Percentiles rank a stretch among this genome's conserved stretches.
These are phyloP conservation scores for Cephus nigrinus DNA, from an alignment of 2,888 invertebrate species.

Conservation along the genomic window DNA sequence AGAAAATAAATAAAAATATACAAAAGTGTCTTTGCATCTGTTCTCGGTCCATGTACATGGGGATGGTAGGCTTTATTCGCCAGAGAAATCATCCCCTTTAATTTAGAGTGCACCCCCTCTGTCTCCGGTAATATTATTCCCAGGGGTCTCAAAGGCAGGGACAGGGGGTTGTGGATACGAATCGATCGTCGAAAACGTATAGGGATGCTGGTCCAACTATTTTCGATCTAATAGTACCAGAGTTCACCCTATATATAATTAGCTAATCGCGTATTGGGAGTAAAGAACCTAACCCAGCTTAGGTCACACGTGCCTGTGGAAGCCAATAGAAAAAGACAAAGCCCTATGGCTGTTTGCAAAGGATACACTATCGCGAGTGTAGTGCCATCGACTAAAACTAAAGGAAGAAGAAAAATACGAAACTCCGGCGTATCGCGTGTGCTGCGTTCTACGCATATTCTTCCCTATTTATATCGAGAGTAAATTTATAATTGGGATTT, in stretches of 20 bases:
- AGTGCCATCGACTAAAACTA: neutral
- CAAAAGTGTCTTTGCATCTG: neutral
- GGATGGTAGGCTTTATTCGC: neutral
- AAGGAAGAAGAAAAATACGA: neutral
- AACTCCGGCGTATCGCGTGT: neutral
- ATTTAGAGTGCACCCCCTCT: neutral
- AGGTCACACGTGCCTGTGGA: neutral
- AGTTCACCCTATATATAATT: neutral
- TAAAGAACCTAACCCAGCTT: neutral
- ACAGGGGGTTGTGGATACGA: neutral
- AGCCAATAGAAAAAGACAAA: neutral
- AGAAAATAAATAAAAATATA: neutral
- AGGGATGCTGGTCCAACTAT: neutral
- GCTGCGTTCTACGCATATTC: neutral
- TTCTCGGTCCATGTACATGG: neutral
- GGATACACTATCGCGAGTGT: neutral
- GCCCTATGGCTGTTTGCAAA: neutral
- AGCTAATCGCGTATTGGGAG: neutral
- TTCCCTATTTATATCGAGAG: conserved; percentile 13
- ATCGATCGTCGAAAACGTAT: neutral
- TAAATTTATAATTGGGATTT: conserved; percentile 11
- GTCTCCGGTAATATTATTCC: neutral
- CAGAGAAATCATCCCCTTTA: neutral
- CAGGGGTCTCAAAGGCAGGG: neutral
- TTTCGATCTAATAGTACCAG: neutral